Conservation (phyloP, 2,888 invertebrate genomes). For the Phasia obesa region DNA sequence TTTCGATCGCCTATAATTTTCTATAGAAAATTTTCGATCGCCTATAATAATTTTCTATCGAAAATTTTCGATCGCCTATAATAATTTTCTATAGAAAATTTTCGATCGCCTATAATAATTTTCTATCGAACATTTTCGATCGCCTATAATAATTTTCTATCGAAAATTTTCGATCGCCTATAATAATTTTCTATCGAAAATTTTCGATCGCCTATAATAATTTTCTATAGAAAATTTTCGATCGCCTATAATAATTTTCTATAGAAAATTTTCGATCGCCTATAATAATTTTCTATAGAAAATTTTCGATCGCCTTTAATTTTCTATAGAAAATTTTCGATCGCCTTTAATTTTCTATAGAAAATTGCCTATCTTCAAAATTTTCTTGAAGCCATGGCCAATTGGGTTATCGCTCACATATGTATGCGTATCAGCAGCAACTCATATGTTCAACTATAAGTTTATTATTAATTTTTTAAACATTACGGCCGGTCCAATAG, state of each 20-base stretch:
- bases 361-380: not conserved
- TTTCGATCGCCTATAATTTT: not conserved
- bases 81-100: too few species aligned
- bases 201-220: not conserved
- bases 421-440: not conserved
- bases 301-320: not conserved
- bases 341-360: not conserved
- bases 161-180: not conserved
- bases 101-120: too few species aligned
- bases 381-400: not conserved
- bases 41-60: not conserved
- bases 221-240: not conserved
- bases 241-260: not conserved
- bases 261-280: not conserved
- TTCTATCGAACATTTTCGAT: not conserved
- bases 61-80: not conserved
- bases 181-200: not conserved
- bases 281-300: not conserved
- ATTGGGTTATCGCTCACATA: not conserved
- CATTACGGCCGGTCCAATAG: constrained; percentile 13
- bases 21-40: not conserved
- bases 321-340: not conserved
- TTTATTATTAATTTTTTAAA: constrained; percentile 37
- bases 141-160: not conserved
- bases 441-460: not conserved